A percentile compares a stretch with the other conserved stretches of the same genome.
Evolutionary conservation across 2,888 invertebrate genomes (phyloP).

Genomic region (Amblyjoppa fuscipennis): DNA sequence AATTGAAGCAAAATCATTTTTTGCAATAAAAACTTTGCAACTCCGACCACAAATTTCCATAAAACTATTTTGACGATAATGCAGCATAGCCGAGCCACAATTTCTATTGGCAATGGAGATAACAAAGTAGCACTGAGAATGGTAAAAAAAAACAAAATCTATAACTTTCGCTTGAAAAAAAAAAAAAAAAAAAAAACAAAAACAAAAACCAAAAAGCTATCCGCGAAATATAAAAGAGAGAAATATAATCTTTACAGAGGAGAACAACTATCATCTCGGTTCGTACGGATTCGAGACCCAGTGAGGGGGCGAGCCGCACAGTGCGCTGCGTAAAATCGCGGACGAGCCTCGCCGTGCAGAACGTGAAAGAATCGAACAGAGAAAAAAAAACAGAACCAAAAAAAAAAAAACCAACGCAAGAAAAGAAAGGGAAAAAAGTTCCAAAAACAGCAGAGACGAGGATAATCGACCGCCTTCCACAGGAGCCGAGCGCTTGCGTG

Average conservation of each 20-base stretch:
- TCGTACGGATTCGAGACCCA: constrained; percentile 77
- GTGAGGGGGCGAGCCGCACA: constrained; percentile 71
- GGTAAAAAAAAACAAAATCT: neutral
- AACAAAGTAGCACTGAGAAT: constrained; percentile 4
- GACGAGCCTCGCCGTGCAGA: constrained; percentile 50
- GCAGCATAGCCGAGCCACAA: too few species aligned
- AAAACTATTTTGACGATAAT: too few species aligned
- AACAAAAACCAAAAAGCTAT: too few species aligned
- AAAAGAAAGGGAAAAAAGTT: constrained; percentile 40
- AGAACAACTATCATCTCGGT: constrained; percentile 76
- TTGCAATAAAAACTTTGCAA: too few species aligned
- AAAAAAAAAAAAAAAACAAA: constrained; percentile 6
- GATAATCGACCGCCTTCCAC: too few species aligned
- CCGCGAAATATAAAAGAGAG: constrained; percentile 45
- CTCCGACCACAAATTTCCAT: too few species aligned
- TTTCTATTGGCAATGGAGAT: neutral
- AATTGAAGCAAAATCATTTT: too few species aligned
- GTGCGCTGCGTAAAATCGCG: constrained; percentile 64
- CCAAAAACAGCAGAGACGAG: too few species aligned
- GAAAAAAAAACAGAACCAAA: constrained; percentile 23
- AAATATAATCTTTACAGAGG: constrained; percentile 76
- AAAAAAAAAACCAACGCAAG: constrained; percentile 17
- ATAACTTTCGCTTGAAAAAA: neutral
- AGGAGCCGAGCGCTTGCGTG: too few species aligned
- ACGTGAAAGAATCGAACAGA: constrained; percentile 13